Evolutionary conservation across 2,888 invertebrate species (phyloP).

Genomic region (Argyresthia goedartella): DNA sequence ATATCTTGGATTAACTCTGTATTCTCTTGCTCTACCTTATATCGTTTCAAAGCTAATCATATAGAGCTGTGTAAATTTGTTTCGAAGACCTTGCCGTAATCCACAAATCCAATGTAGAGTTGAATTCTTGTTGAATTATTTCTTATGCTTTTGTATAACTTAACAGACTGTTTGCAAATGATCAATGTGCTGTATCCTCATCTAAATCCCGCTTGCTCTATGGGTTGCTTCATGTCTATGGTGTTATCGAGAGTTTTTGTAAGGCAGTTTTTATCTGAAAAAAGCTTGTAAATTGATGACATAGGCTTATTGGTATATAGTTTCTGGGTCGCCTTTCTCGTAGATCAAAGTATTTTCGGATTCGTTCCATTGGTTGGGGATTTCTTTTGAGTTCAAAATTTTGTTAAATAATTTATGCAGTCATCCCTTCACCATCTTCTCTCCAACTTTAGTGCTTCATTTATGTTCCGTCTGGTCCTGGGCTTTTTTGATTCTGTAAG

Average conservation of each 20-base stretch:
- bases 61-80: conserved; percentile 10
- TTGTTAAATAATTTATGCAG: not conserved
- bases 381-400: not conserved
- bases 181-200: not conserved
- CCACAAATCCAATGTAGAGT: conserved; percentile 7
- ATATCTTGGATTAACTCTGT: conserved; percentile 8
- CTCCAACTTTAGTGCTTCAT: not conserved
- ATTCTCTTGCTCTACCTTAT: conserved; percentile 7
- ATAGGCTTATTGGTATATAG: not conserved
- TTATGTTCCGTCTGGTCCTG: not conserved
- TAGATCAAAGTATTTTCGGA: not conserved
- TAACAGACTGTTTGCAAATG: not conserved
- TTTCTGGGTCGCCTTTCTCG: not conserved
- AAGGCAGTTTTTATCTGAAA: not conserved
- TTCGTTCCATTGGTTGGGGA: not conserved
- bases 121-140: not conserved
- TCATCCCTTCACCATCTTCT: not conserved
- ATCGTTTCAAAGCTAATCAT: conserved; percentile 10
- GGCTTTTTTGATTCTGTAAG: no score
- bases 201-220: not conserved
- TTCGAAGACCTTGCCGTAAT: conserved; percentile 13
- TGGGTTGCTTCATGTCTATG: not conserved
- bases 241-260: not conserved
- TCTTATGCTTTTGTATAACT: not conserved
- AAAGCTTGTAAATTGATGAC: not conserved